Evolutionary conservation across 1,140 invertebrate genomes (phyloP), one percentile per base, ranked within the genome.

Genomic region (Bombus consobrinus): DNA sequence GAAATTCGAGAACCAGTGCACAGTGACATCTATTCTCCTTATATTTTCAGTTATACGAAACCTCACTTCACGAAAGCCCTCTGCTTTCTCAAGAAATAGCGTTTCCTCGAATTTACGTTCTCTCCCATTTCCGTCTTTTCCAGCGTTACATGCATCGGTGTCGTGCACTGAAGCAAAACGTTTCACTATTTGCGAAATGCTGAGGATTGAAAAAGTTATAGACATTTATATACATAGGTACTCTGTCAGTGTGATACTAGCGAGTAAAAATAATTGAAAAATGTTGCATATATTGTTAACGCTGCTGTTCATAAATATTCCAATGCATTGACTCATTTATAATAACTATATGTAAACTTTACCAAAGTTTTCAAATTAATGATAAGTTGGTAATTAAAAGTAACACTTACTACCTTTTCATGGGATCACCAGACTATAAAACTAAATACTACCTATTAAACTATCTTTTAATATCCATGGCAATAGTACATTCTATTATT

Each of bases 1-100:
- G 1, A 37, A 22, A 68, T 68, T 68, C 34, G 18, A 68, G 18
- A 34, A 10, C 64, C 32, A 18, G 64, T 5, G 32, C 34, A 68
- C 66, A 37, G 34, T 69, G 68, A 69, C 68, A 69, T 69, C 68
- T 39, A 69, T 69, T 69, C 9, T 39, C 37, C 68, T 69, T 72
- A 41, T 71, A 41, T 71, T 72, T 72, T 72, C 12, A 41, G 25
- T 71, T 71, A 39, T 28, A 12, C 37, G 69, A n/a, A 8, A 72
- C 69, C 68, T 69, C 68, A 22, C 34, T 39, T 69, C 68, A 13
- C 68, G 34, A 39, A 37, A 39, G 34, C 68, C 1, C 37, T 72
- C 39, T 41, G 22, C 37, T 71, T 41, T 71, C 12, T 41, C 69
- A 37, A 72, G 39, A 28, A 72, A 41, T 59, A 59, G 10, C n/a